phyloP scores from a whole-genome alignment of 2,888 invertebrate genomes.

The Dasypolia templi region DNA sequence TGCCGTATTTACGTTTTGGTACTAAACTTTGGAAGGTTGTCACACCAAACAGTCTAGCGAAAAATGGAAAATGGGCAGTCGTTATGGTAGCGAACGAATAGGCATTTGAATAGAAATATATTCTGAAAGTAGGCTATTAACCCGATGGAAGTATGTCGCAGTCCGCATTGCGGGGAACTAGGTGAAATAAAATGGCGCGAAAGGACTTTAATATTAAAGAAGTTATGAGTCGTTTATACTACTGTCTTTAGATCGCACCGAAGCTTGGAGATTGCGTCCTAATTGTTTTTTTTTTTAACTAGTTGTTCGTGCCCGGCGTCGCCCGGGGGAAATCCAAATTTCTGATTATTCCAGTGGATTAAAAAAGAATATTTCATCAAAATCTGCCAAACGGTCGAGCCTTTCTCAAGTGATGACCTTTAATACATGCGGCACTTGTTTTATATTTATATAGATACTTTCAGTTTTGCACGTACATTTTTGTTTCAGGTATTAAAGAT shows the following conservation, averaged over 20 bases:
- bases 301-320: neutral
- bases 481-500: neutral
- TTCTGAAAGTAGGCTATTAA: slow-evolving; percentile 45
- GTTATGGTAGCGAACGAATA: slow-evolving; percentile 28
- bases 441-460: neutral
- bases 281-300: neutral
- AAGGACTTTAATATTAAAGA: slow-evolving; percentile 19
- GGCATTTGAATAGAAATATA: slow-evolving; percentile 22
- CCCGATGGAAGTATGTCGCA: slow-evolving; percentile 44
- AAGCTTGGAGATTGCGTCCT: neutral
- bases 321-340: neutral
- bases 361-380: too few species aligned
- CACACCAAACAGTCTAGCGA: neutral
- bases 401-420: neutral
- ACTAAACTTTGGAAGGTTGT: slow-evolving; percentile 1
- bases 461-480: neutral
- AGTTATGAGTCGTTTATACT: slow-evolving; percentile 7
- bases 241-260: neutral
- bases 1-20: neutral
- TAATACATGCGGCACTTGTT: neutral
- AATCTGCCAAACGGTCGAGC: neutral
- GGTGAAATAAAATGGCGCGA: slow-evolving; percentile 29
- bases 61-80: neutral
- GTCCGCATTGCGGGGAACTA: slow-evolving; percentile 55
- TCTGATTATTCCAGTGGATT: neutral